Evolutionary conservation across 2,888 invertebrate genomes (phyloP).

Genomic region (Cephalotes varians): DNA sequence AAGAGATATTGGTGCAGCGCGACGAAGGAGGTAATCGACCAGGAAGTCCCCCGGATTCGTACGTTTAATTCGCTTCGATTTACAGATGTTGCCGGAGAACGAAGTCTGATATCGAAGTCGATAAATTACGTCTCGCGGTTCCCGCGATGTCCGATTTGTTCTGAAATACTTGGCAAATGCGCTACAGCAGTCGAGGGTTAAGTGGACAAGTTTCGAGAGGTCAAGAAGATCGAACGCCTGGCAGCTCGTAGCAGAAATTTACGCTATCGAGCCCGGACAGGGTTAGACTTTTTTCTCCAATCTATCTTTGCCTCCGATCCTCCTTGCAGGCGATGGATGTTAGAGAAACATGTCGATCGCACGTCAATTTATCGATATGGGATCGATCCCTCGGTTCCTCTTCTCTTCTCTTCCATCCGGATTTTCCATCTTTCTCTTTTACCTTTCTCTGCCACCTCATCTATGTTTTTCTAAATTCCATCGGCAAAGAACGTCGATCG

Average conservation of each 20-base stretch:
- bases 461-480: conserved; percentile 44
- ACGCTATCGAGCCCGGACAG: neutral
- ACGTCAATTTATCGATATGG: conserved; percentile 43
- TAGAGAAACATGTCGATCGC: conserved; percentile 41
- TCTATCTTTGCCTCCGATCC: conserved; percentile 32
- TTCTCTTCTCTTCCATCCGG: neutral
- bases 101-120: conserved; percentile 1
- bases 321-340: conserved; percentile 16
- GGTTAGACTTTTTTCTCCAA: neutral
- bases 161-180: conserved; percentile 24
- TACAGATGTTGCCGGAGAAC: neutral
- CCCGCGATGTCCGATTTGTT: conserved; percentile 20
- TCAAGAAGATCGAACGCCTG: conserved; percentile 33
- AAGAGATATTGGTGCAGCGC: neutral
- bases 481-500: conserved; percentile 32
- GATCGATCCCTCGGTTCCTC: neutral
- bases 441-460: neutral
- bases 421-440: neutral
- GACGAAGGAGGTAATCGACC: conserved; percentile 21
- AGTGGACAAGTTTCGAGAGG: conserved; percentile 37
- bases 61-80: neutral
- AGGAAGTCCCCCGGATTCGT: neutral
- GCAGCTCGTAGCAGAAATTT: conserved; percentile 21
- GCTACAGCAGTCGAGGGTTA: conserved; percentile 32
- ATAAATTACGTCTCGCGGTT: conserved; percentile 16